These are phyloP conservation scores for Temnothorax ravouxi DNA, from an alignment of 2,888 invertebrate species.

Conservation along the genomic window DNA sequence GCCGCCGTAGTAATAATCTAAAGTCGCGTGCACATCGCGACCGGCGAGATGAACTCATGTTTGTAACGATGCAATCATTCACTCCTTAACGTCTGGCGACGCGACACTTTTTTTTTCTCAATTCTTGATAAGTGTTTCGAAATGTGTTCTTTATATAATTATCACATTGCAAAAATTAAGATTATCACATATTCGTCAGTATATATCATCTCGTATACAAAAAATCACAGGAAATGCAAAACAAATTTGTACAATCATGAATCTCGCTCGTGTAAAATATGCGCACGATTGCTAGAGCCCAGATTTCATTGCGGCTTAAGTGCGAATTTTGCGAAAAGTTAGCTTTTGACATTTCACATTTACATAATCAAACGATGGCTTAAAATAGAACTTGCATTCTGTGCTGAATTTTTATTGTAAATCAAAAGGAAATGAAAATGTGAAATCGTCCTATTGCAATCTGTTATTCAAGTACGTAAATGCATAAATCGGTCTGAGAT, in stretches of 20 bases:
- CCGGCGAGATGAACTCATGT: not conserved
- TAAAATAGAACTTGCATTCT: not conserved
- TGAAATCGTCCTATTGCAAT: not conserved
- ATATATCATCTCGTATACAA: not conserved
- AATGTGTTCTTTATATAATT: not conserved
- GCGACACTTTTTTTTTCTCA: not conserved
- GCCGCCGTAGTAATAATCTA: conserved; percentile 42
- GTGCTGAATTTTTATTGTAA: not conserved
- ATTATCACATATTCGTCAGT: not conserved
- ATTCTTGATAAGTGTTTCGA: conserved; percentile 6
- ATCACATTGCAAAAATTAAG: not conserved
- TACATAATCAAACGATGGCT: not conserved
- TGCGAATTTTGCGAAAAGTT: not conserved
- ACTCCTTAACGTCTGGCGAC: not conserved
- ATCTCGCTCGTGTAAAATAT: not conserved
- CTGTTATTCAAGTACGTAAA: conserved; percentile 3
- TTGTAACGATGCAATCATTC: not conserved
- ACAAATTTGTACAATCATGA: not conserved
- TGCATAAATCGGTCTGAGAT: not conserved
- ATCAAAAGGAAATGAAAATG: not conserved
- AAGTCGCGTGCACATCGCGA: conserved; percentile 32
- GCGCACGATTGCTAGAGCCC: not conserved
- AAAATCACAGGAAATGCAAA: not conserved
- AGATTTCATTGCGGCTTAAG: not conserved
- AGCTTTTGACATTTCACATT: not conserved